Evolutionary conservation across 2,113 vertebrate species (phyloP), one percentile per base, ranked within the genome.

Genomic region (Toxostoma redivivum): DNA sequence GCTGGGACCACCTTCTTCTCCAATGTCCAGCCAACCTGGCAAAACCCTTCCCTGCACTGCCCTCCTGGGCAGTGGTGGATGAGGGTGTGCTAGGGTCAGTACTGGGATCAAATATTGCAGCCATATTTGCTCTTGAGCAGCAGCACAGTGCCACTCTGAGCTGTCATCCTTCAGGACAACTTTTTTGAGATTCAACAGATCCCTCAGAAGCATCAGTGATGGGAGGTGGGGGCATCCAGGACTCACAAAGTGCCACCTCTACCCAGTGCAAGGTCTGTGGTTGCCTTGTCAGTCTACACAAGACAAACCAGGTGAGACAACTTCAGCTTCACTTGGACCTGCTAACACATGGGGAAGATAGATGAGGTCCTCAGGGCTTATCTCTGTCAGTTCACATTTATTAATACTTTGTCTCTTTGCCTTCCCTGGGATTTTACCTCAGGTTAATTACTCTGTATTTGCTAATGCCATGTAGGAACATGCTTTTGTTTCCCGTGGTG

Each of bases 371-470:
- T 93, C 64, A 60, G 82, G 88, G 82, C 82, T 92, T 86, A 78
- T 67, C 45, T 85, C 86, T 83, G 69, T 86, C 92, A 83, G 67
- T 56, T 96, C 72, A 61, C 56, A 37, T 88, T 61, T 90, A 77
- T 92, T 92, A 93, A 93, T 91, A 81, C 30, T 70, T 62, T 5
- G 48, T 47, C 92, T 95, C 85, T 70, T 90, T 86, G 62, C 71
- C 79, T 96, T 70, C 44, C 10, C 74, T 77, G 76, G 60, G 83
- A 89, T 95, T 92, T 95, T 86, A 89, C 86, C 77, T 91, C 90
- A 40, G 77, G 92, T 95, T 95, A 92, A 95, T 96, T 81, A 95
- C 74, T 57, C 57, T 48, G 45, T 72, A 48, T 79, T 90, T 90
- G 83, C 80, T 88, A 78, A 83, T 40, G 83, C 72, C 57, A 0